phyloP scores from a whole-genome alignment of 1,140 invertebrate species.

The Sitodiplosis mosellana region DNA sequence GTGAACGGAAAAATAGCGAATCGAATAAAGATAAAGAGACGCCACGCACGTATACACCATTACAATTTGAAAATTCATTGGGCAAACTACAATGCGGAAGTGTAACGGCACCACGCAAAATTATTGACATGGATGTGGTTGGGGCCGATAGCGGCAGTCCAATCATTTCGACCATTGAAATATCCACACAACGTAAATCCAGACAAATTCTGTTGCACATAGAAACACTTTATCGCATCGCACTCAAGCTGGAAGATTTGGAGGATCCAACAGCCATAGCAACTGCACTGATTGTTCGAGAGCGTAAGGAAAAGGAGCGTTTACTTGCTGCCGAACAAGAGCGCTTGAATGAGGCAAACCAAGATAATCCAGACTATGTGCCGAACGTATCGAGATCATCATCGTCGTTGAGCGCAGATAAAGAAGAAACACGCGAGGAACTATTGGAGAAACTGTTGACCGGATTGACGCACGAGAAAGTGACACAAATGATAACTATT shows the following conservation, averaged over 20 bases:
- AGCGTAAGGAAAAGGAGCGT: slow-evolving; percentile 36
- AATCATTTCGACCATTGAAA: slow-evolving; percentile 8
- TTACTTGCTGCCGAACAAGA: slow-evolving; percentile 28
- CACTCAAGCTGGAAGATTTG: slow-evolving; percentile 52
- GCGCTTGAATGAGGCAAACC: slow-evolving; percentile 15
- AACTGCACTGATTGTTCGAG: slow-evolving; percentile 37
- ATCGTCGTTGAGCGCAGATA: slow-evolving; percentile 19
- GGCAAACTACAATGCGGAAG: slow-evolving; percentile 75
- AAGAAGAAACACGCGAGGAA: slow-evolving; percentile 23
- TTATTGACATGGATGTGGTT: slow-evolving; percentile 76
- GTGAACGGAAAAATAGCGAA: slow-evolving; percentile 33
- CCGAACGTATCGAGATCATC: slow-evolving; percentile 24
- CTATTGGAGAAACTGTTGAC: slow-evolving; percentile 38
- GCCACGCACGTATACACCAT: slow-evolving; percentile 45
- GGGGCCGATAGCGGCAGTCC: slow-evolving; percentile 25
- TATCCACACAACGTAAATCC: slow-evolving; percentile 29
- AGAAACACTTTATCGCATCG: slow-evolving; percentile 49
- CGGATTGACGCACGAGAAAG: slow-evolving; percentile 40
- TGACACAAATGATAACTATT: slow-evolving; percentile 44
- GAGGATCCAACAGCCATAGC: slow-evolving; percentile 49
- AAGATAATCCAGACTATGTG: slow-evolving; percentile 23
- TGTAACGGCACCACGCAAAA: slow-evolving; percentile 81
- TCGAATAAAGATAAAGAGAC: slow-evolving; percentile 28
- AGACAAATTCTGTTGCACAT: slow-evolving; percentile 64
- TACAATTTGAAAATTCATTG: slow-evolving; percentile 82